phyloP scores from a whole-genome alignment of 2,113 vertebrate genomes.

The Cricetomys ansorgei region DNA sequence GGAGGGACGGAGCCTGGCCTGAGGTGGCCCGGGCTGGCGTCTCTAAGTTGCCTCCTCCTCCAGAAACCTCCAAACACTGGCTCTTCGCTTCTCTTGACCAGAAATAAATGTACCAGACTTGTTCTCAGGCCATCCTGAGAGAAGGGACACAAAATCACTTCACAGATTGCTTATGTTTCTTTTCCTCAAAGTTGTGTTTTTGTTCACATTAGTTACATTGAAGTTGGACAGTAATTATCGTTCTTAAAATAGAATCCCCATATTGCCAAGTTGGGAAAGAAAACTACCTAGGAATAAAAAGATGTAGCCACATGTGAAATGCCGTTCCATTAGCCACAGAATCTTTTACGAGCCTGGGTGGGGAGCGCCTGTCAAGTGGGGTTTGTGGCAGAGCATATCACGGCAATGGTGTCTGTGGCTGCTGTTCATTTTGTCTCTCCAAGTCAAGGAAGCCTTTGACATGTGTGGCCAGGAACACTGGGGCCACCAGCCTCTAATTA shows the following conservation, averaged over 20 bases:
- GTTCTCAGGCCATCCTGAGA: slow-evolving; percentile 39
- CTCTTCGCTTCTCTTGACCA: slow-evolving; percentile 55
- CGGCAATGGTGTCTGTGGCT: not conserved
- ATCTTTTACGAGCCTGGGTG: not conserved
- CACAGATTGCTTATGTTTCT: slow-evolving; percentile 67
- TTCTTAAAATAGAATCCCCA: slow-evolving; percentile 75
- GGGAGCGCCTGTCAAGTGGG: slow-evolving; percentile 44
- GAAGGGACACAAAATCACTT: slow-evolving; percentile 41
- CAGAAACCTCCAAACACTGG: slow-evolving; percentile 63
- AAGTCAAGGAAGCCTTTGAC: slow-evolving; percentile 75
- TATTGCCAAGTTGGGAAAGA: slow-evolving; percentile 65
- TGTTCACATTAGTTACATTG: slow-evolving; percentile 61
- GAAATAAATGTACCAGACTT: slow-evolving; percentile 60
- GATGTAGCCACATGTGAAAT: not conserved
- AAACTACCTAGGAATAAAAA: slow-evolving; percentile 67
- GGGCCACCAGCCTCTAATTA: slow-evolving; percentile 73
- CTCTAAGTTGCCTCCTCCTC: slow-evolving; percentile 13
- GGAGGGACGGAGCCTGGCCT: slow-evolving; percentile 67
- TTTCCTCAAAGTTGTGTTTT: slow-evolving; percentile 52
- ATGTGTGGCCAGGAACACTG: slow-evolving; percentile 61
- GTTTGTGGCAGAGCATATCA: not conserved
- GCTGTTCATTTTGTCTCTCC: slow-evolving; percentile 35
- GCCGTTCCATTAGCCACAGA: slow-evolving; percentile 47
- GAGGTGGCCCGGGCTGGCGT: slow-evolving; percentile 22
- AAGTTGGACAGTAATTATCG: slow-evolving; percentile 66